Conservation (phyloP, 2,888 invertebrate genomes). For the Drosophila acutilabella region DNA sequence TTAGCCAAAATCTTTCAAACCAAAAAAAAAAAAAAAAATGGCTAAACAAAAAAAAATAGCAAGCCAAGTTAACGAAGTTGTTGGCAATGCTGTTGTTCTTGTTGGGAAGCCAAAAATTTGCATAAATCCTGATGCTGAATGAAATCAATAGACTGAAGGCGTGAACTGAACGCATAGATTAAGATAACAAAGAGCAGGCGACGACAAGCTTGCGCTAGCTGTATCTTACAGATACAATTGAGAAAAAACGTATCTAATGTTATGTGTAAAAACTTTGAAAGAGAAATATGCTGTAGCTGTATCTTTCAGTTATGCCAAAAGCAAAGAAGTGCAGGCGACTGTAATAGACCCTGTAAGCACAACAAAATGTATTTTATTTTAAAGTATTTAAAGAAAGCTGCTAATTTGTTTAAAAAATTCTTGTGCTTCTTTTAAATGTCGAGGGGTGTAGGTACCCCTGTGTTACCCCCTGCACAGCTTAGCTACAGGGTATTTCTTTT, state of each 20-base stretch:
- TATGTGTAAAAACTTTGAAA: neutral
- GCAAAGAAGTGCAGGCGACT: neutral
- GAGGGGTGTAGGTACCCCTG: too few species aligned
- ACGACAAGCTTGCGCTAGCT: constrained; percentile 3
- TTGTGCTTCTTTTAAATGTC: too few species aligned
- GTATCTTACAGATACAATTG: constrained; percentile 10
- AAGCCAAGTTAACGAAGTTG: constrained; percentile 28
- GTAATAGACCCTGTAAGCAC: neutral
- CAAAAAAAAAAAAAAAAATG: constrained; percentile 4
- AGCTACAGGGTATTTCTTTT: neutral
- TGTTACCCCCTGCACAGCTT: too few species aligned
- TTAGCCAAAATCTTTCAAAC: constrained; percentile 34
- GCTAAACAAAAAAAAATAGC: constrained; percentile 11
- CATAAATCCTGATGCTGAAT: constrained; percentile 53
- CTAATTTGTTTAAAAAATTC: too few species aligned
- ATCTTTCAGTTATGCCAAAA: constrained; percentile 5
- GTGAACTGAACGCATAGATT: constrained; percentile 30
- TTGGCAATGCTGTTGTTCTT: constrained; percentile 6
- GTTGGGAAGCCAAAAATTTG: constrained; percentile 40
- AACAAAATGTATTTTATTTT: neutral
- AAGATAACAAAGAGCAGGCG: constrained; percentile 10
- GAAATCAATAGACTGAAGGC: constrained; percentile 43
- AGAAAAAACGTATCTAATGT: constrained; percentile 2
- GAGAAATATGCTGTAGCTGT: neutral
- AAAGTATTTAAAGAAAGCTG: too few species aligned